Base-by-base conservation (phyloP, 2,113 vertebrate species). In the Nestor notabilis region DNA sequence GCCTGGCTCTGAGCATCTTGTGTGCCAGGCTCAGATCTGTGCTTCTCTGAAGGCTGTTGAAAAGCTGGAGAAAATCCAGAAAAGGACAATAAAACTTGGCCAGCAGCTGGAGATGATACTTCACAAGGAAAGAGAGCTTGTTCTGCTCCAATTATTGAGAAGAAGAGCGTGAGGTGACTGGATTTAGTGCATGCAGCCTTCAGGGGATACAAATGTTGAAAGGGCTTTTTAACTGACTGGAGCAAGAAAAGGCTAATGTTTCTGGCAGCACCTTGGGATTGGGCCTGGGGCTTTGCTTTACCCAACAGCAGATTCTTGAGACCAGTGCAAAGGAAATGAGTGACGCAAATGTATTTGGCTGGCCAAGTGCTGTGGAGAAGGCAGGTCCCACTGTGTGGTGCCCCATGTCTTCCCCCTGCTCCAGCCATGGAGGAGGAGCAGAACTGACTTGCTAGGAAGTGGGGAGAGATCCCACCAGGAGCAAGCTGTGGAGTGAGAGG, bases 311-410 rank as follows among this genome's bases (percentile, higher is more conserved):
- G 84, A 41, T 56, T 89, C 53, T 56, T 65, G 33, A 87, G 53
- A 43, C 10, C 23, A 14, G 10, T 52, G 71, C 24, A 27, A 64
- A 35, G 33, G 37, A 41, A 86, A 56, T 4, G 61, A 75, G 33
- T 25, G 43, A 47, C 15, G 44, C 13, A 43, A 55, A 19, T 35
- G 19, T 1, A 4, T 71, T 44, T 79, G 50, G 9, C 70, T 41
- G 33, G 61, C 17, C 20, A 33, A 53, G 33, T 9, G 37, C 56
- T 70, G 33, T 11, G 50, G 37, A 41, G 31, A 47, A 63, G 63
- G 35, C 19, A n/a, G 7, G n/a, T 72, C 17, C n/a, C 28, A 44
- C 31, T 0, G 0, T 7, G 4, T 13, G 28, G 17, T 70, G 31
- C 13, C 3, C 52, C 18, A 4, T 49, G 60, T 5, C 23, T 21